Evolutionary conservation across 53 echinoderm and acorn worm genomes (phyloP).

Genomic region (Echinometra lucunter): DNA sequence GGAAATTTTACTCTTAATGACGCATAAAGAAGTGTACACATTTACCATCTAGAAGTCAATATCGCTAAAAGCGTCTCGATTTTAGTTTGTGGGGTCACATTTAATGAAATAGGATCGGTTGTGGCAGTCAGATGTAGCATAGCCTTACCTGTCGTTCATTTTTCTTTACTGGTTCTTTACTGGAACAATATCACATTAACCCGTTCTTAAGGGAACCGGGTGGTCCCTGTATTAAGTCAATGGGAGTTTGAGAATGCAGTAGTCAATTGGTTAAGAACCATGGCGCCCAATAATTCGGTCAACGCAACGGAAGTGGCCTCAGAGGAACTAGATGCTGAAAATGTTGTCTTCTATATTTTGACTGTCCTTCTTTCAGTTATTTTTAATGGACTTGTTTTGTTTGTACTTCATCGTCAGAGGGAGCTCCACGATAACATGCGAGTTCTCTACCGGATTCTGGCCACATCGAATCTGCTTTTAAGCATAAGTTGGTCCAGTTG

Average conservation of each 20-base stretch:
- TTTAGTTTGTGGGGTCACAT: too few species aligned
- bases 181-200: too few species aligned
- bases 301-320: too few species aligned
- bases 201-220: too few species aligned
- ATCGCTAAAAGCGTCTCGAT: background rate
- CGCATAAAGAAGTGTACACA: background rate
- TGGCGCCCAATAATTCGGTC: background rate
- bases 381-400: background rate
- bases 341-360: background rate
- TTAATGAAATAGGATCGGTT: too few species aligned
- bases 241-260: too few species aligned
- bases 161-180: too few species aligned
- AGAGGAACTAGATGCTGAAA: background rate
- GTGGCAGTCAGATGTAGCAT: too few species aligned
- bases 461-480: background rate
- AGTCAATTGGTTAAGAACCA: too few species aligned
- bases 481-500: background rate
- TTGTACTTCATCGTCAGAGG: background rate
- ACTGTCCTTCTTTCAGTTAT: background rate
- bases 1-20: background rate
- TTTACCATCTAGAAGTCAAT: background rate
- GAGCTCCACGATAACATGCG: background rate
- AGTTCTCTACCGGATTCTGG: background rate
- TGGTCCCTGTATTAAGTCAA: too few species aligned
- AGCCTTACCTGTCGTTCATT: too few species aligned